These are phyloP conservation scores for Zapus hudsonius DNA, from an alignment of 2,113 vertebrate species.

Conservation along the genomic window DNA sequence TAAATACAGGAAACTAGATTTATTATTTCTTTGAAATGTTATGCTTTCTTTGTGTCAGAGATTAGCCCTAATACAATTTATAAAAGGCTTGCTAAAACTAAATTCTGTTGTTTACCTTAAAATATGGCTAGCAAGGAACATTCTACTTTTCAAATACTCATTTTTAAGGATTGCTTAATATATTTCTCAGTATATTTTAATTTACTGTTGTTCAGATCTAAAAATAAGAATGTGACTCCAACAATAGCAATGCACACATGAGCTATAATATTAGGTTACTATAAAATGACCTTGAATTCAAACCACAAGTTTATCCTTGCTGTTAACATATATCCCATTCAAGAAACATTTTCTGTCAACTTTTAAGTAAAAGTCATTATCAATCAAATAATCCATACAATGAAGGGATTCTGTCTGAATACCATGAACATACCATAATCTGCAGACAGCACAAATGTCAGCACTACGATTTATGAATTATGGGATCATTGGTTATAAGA, in stretches of 20 bases:
- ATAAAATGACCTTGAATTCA: neutral
- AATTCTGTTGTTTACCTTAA: conserved; percentile 26
- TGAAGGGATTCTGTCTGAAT: neutral
- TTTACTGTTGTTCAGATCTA: neutral
- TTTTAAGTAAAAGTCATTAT: neutral
- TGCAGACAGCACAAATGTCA: neutral
- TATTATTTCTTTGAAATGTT: neutral
- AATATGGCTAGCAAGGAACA: neutral
- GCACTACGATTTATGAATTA: neutral
- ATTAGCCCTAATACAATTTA: neutral
- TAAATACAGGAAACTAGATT: neutral
- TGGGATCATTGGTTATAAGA: neutral
- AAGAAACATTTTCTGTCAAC: neutral
- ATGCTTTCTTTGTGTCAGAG: neutral
- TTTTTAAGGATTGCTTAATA: neutral
- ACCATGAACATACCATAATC: neutral
- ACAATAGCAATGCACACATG: neutral
- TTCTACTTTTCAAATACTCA: neutral
- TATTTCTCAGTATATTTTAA: neutral
- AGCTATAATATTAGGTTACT: neutral
- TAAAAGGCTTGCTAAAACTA: neutral
- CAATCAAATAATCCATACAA: neutral
- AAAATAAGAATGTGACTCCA: neutral
- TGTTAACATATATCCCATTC: neutral
- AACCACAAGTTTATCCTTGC: neutral